A percentile compares a stretch with the other conserved stretches of the same genome.
Conservation (phyloP, 2,797 vertebrate genomes). For the Pogonophryne albipinna region DNA sequence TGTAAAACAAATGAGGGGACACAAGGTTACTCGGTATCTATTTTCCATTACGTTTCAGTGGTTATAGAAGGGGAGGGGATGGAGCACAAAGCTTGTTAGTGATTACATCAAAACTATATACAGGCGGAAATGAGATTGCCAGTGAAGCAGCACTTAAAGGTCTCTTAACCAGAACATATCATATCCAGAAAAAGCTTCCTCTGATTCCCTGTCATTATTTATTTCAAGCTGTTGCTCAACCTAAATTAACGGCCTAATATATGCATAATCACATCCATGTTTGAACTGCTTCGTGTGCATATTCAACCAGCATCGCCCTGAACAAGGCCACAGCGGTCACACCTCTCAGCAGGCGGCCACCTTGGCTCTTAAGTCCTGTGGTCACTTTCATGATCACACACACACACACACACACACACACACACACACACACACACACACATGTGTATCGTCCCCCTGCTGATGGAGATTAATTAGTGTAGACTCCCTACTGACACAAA, state of each 20-base stretch:
- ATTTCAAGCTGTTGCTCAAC: neutral
- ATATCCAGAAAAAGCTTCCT: slow-evolving; percentile 3
- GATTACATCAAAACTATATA: slow-evolving; percentile 66
- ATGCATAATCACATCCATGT: neutral
- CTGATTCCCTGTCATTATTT: slow-evolving; percentile 11
- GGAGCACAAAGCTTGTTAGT: slow-evolving; percentile 35
- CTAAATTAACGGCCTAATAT: no score
- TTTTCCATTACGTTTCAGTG: slow-evolving; percentile 72
- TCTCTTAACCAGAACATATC: slow-evolving; percentile 13
- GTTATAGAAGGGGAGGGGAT: slow-evolving; percentile 50
- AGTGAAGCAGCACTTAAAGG: slow-evolving; percentile 54
- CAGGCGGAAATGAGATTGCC: slow-evolving; percentile 46
- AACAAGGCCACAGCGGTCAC: slow-evolving; percentile 35
- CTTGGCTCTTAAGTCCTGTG: slow-evolving; percentile 46
- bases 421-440: neutral
- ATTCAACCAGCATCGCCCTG: slow-evolving; percentile 19
- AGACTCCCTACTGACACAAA: slow-evolving; percentile 54
- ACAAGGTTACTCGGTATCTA: slow-evolving; percentile 63
- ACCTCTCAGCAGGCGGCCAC: slow-evolving; percentile 48
- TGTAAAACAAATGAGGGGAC: slow-evolving; percentile 75
- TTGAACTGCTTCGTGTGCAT: neutral
- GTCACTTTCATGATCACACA: slow-evolving; percentile 20
- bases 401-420: no score
- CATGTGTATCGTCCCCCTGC: slow-evolving; percentile 29
- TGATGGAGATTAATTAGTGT: slow-evolving; percentile 66